Base-by-base conservation (phyloP, 2,113 vertebrate genomes). In the Amphilophus citrinellus region DNA sequence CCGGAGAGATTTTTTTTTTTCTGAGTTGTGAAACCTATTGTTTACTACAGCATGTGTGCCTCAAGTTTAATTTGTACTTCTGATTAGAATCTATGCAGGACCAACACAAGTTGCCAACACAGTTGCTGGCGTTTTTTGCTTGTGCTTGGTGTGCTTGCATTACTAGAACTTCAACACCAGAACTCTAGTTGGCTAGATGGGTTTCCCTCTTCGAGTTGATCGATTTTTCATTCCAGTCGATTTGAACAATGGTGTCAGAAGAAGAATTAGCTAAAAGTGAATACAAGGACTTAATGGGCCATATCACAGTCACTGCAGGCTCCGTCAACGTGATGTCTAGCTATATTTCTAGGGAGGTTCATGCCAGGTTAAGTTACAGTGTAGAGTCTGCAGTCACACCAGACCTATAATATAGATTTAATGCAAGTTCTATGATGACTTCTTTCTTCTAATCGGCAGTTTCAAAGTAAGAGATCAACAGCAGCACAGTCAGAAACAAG, bases 201-300 rank as follows among this genome's bases (percentile, higher is more conserved):
- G 62, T 65, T 42, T 65, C 7, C 7, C 37, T 65, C 37, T 65
- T 65, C 2, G 1, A 65, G 62, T 65, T 42, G 62, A 22, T 42
- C 13, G 1, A 65, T 39, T 65, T 11, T 65, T 3, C 27, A 35
- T 65, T 42, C 7, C 62, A 42, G n/a, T 42, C 2, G 22, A 65
- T 65, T 42, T 65, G 37, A 65, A n/a, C 42, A 63, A 42, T 65
- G 62, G n/a, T 65, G 37, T 65, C 62, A 42, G 37, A 65, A 65
- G n/a, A 65, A 65, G 37, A 65, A 42, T 65, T 42, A 42, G 11
- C 37, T 65, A 22, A 65, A 65, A 42, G 5, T 65, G 20, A 42
- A 42, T 11, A 65, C 22, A 65, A 7, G 22, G 62, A 65, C 62
- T 65, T 6, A 42, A 65, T 65, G 35, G 22, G 13, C 42, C 35